Evolutionary conservation across 2,113 vertebrate genomes (phyloP), one percentile per base, ranked within the genome.

Genomic region (Antidorcas marsupialis): DNA sequence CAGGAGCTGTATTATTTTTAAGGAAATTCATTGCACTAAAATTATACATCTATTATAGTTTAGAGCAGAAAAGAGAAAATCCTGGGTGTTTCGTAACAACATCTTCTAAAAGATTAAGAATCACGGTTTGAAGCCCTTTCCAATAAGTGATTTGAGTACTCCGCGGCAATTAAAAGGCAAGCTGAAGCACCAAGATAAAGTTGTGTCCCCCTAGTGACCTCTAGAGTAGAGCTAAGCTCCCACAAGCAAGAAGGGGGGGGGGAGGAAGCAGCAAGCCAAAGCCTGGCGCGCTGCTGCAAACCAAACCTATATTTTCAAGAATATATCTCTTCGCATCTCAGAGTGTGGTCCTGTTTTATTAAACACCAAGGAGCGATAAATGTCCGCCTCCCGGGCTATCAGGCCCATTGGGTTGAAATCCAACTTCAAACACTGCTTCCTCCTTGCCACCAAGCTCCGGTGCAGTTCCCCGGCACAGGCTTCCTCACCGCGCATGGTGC

Each of bases 131-230:
- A 94, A 74, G 78, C 60, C 79, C 59, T 7, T 94, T 57, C 62
- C 67, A 86, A 33, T 87, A 92, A 95, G 64, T 1, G 4, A 39
- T 12, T 1, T 5, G 93, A 91, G 71, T 39, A 76, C 85, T 95
- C 17, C 3, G 1, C 82, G 81, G 87, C 87, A 50, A 83, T 93
- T 76, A 87, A 59, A 91, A 43, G 30, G 94, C 94, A 33, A 50
- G 94, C 95, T 76, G 60, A 27, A 95, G 87, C 82, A 25, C 36
- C 2, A 43, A 84, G 91, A 87, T 64, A 89, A 97, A 96, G 97
- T 59, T 60, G 92, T 95, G 98, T 87, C 93, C 95, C 94, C 76
- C 86, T 94, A 14, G 89, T 97, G 98, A 98, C 98, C 98, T 97
- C 98, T 97, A 84, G 89, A 97, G 95, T 71, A 43, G 50, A 92